phyloP scores from a whole-genome alignment of 2,113 vertebrate genomes.

The Melanotaenia duboulayi region DNA sequence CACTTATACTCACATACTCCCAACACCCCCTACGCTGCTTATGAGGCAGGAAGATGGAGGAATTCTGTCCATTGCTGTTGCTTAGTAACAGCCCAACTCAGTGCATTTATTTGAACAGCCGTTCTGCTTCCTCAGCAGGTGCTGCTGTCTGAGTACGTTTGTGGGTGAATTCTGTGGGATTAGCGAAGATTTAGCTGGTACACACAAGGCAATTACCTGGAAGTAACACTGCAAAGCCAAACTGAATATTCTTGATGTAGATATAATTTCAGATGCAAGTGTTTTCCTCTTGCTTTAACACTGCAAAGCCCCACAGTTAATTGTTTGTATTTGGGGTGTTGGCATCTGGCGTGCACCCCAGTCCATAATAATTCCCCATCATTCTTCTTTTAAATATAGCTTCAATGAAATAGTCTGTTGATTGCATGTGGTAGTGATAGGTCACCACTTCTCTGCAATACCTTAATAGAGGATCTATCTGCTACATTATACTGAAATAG shows the following conservation, averaged over 20 bases:
- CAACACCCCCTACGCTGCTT: slow-evolving; percentile 23
- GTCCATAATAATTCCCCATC: not conserved
- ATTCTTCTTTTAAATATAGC: not conserved
- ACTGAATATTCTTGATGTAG: slow-evolving; percentile 5
- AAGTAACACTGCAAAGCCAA: not conserved
- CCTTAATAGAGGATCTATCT: slow-evolving; percentile 23
- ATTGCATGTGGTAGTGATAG: not conserved
- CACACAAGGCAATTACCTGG: not conserved
- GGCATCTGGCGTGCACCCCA: not conserved
- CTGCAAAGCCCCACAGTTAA: not conserved
- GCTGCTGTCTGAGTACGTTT: slow-evolving; percentile 27
- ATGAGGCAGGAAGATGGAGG: slow-evolving; percentile 65
- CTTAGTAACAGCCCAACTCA: slow-evolving; percentile 70
- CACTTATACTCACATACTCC: slow-evolving; percentile 5
- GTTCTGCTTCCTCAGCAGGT: slow-evolving; percentile 52
- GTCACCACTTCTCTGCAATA: not conserved
- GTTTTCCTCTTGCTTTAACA: not conserved
- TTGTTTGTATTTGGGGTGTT: not conserved
- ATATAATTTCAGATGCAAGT: not conserved
- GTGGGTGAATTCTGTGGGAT: slow-evolving; percentile 18
- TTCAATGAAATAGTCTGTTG: not conserved
- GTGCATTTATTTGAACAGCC: slow-evolving; percentile 43
- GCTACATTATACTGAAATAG: slow-evolving; percentile 25
- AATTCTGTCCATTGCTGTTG: slow-evolving; percentile 68
- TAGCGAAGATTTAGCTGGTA: not conserved